A percentile compares a stretch with the other conserved stretches of the same genome.
Conservation (phyloP, 2,888 invertebrate genomes). For the Holacanthella duospinosa region DNA sequence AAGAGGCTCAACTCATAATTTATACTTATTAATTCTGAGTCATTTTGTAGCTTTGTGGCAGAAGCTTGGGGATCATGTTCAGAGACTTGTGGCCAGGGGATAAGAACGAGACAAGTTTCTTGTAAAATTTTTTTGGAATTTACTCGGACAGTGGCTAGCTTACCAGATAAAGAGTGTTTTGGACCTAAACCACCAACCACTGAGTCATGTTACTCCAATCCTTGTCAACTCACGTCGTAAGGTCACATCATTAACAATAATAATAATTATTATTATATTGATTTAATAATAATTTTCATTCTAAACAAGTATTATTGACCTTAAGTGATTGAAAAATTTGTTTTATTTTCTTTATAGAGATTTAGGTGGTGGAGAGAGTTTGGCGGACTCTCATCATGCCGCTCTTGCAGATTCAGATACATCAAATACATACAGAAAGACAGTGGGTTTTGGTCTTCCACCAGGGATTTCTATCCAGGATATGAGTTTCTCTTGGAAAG, state of each 20-base stretch:
- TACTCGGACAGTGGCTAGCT: slow-evolving; percentile 72
- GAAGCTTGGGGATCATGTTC: slow-evolving; percentile 90
- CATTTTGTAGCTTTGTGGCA: slow-evolving; percentile 64
- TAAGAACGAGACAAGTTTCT: slow-evolving; percentile 72
- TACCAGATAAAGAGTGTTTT: slow-evolving; percentile 77
- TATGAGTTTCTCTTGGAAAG: slow-evolving; percentile 51
- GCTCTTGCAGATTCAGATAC: slow-evolving; percentile 32
- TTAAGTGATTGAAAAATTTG: background rate
- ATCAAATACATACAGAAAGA: slow-evolving; percentile 27
- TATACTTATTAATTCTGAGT: background rate
- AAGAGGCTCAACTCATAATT: background rate
- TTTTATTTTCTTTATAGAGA: too few relatives aligned
- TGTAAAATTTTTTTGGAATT: slow-evolving; percentile 92
- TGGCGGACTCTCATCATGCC: slow-evolving; percentile 31
- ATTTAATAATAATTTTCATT: background rate
- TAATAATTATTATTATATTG: too few relatives aligned
- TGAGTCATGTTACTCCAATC: slow-evolving; percentile 68
- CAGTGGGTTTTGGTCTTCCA: slow-evolving; percentile 31
- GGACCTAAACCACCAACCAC: slow-evolving; percentile 71
- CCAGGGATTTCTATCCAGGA: slow-evolving; percentile 35
- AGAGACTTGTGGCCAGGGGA: slow-evolving; percentile 80
- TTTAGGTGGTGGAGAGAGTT: slow-evolving; percentile 23
- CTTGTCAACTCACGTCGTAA: slow-evolving; percentile 48
- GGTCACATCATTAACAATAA: too few relatives aligned
- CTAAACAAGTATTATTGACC: background rate